Conservation (phyloP, 2,888 invertebrate genomes). For the Pollenia angustigena region DNA sequence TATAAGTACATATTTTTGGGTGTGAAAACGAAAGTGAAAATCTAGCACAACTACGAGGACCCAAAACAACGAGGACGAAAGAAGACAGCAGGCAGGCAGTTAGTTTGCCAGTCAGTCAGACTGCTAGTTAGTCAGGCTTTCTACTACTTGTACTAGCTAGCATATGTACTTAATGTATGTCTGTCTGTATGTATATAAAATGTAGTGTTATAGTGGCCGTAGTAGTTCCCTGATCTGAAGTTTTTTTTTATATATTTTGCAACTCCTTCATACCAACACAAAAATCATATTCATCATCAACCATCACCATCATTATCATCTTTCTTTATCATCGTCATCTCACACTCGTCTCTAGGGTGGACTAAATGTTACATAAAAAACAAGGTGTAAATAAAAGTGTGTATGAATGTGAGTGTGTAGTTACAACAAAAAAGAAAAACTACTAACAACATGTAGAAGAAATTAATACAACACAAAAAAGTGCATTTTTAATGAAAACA, state of each 20-base stretch:
- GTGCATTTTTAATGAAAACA: conserved; percentile 39
- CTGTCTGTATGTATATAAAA: neutral
- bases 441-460: conserved; percentile 27
- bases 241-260: neutral
- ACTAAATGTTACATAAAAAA: conserved; percentile 68
- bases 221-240: conserved; percentile 25
- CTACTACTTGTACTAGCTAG: conserved; percentile 14
- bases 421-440: conserved; percentile 31
- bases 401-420: neutral
- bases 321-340: conserved; percentile 24
- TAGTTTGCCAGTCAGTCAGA: conserved; percentile 5
- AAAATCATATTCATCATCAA: conserved; percentile 17
- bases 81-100: conserved; percentile 65
- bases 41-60: conserved; percentile 77
- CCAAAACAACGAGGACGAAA: conserved; percentile 72
- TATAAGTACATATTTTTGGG: conserved; percentile 78
- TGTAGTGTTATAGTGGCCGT: neutral
- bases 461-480: conserved; percentile 21
- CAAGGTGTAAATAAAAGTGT: conserved; percentile 52
- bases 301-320: conserved; percentile 4
- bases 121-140: conserved; percentile 11
- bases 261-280: conserved; percentile 17
- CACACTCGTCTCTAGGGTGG: conserved; percentile 55
- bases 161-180: conserved; percentile 16
- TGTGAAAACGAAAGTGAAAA: conserved; percentile 84